Evolutionary conservation across 2,888 invertebrate species (phyloP).

Genomic region (Lissocephala sabroskyi): DNA sequence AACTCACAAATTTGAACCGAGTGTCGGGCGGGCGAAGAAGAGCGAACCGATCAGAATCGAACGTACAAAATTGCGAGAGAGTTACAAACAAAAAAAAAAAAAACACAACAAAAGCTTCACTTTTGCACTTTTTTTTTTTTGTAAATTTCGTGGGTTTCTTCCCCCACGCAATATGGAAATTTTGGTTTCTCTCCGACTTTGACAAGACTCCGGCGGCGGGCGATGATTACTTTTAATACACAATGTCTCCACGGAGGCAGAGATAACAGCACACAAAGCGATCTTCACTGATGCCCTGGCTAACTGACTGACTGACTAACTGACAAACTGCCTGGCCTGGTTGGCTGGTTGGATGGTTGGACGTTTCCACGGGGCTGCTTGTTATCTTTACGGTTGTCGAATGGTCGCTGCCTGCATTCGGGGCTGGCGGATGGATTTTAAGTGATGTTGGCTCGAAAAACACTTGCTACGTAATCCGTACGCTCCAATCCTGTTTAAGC

Average conservation of each 20-base stretch:
- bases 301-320: background rate
- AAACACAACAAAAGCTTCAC: too few relatives aligned
- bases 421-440: constrained; percentile 12
- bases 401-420: constrained; percentile 18
- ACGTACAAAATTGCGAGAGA: too few relatives aligned
- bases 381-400: constrained; percentile 16
- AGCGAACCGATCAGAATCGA: constrained; percentile 2
- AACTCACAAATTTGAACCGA: constrained; percentile 1
- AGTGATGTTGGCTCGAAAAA: constrained; percentile 67
- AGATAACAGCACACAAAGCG: background rate
- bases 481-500: constrained; percentile 68
- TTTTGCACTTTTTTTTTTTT: background rate
- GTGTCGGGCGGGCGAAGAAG: too few relatives aligned
- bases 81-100: too few relatives aligned
- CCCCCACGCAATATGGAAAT: constrained; percentile 14
- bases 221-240: background rate
- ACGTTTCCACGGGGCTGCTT: too few relatives aligned
- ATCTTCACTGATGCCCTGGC: background rate
- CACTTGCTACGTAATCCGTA: constrained; percentile 63
- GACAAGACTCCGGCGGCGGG: background rate
- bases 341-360: too few relatives aligned
- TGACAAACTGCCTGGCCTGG: too few relatives aligned
- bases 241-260: too few relatives aligned
- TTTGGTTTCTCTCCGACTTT: constrained; percentile 15
- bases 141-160: background rate